A percentile compares a stretch with the other conserved stretches of the same genome.
phyloP scores from a whole-genome alignment of 2,113 vertebrate genomes.

The Campylomormyrus numenius region DNA sequence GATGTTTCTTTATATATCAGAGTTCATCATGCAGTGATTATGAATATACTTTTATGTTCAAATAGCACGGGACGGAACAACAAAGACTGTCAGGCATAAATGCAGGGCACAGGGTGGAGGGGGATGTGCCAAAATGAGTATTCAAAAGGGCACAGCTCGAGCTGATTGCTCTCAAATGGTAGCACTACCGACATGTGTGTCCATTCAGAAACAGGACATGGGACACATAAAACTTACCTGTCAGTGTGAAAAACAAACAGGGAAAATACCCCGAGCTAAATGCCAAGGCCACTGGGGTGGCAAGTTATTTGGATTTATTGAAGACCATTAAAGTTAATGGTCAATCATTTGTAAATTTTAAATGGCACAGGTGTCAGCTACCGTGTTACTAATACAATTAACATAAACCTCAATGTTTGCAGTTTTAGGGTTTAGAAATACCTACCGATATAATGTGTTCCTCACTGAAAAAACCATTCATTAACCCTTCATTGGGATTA shows the following conservation, averaged over 20 bases:
- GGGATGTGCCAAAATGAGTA: neutral
- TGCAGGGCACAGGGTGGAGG: neutral
- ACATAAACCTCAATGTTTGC: neutral
- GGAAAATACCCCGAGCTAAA: neutral
- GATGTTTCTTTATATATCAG: no score
- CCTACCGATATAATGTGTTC: neutral
- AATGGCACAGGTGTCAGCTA: neutral
- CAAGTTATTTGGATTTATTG: slow-evolving; percentile 1
- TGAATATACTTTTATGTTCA: neutral
- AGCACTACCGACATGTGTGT: neutral
- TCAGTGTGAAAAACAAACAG: neutral
- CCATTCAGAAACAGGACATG: neutral
- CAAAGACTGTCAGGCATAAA: neutral
- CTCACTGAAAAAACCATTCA: neutral
- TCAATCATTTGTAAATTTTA: neutral
- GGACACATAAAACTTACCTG: neutral
- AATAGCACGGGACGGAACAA: neutral
- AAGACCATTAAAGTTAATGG: neutral
- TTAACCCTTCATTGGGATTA: neutral
- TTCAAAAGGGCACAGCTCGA: neutral
- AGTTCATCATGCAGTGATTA: neutral
- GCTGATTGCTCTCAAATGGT: neutral
- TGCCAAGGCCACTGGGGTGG: neutral
- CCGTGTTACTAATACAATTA: neutral
- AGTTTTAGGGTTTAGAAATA: neutral